These are phyloP conservation scores for Griposia aprilina DNA, from an alignment of 2,888 invertebrate species.

Conservation along the genomic window DNA sequence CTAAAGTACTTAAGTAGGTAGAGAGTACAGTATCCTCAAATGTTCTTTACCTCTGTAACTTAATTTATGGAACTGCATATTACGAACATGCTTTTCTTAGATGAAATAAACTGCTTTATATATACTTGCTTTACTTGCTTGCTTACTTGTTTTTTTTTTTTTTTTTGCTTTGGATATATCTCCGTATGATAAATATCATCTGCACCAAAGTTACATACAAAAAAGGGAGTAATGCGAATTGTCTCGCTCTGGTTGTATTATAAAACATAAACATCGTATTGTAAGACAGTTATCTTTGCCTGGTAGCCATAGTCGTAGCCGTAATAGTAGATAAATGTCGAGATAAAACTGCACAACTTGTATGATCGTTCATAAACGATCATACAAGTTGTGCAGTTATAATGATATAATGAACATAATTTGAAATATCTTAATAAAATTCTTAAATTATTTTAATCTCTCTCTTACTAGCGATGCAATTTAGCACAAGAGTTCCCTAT, in stretches of 20 bases:
- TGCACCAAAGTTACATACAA: slow-evolving; percentile 20
- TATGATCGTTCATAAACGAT: background rate
- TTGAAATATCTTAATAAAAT: no score
- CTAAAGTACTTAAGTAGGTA: no score
- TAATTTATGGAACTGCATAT: background rate
- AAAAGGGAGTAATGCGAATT: slow-evolving; percentile 48
- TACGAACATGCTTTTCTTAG: background rate
- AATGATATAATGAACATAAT: no score
- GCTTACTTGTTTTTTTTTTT: no score
- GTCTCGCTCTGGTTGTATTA: slow-evolving; percentile 52
- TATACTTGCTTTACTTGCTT: no score
- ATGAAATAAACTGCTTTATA: background rate
- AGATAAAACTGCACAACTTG: background rate
- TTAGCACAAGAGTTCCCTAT: no score
- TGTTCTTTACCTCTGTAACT: background rate
- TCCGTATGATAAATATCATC: slow-evolving; percentile 4
- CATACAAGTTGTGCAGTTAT: no score
- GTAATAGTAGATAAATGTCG: background rate
- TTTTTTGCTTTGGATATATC: no score
- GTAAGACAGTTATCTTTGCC: slow-evolving; percentile 23
- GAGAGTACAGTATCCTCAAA: background rate
- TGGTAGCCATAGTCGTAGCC: no score
- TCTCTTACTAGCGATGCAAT: no score
- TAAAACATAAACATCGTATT: slow-evolving; percentile 37
- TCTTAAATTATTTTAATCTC: no score